These are phyloP conservation scores for Calameuta filiformis DNA, from an alignment of 2,888 invertebrate species.

Conservation along the genomic window DNA sequence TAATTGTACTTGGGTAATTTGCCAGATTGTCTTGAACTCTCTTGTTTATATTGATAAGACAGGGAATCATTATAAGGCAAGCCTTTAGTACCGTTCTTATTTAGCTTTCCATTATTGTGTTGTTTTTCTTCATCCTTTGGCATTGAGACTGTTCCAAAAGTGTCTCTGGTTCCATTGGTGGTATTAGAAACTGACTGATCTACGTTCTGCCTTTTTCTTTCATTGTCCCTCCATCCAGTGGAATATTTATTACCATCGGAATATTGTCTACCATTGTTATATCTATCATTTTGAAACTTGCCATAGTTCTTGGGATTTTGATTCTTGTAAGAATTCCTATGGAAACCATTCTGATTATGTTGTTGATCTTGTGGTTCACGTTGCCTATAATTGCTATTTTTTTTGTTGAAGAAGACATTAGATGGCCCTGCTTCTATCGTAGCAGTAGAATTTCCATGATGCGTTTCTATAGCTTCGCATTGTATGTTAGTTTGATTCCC, in stretches of 20 bases:
- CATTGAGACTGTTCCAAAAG: constrained; percentile 4
- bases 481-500: constrained; percentile 3
- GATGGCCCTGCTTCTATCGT: not conserved
- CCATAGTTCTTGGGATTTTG: constrained; percentile 27
- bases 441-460: not conserved
- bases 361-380: constrained; percentile 34
- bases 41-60: constrained; percentile 10
- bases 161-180: constrained; percentile 4
- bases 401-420: constrained; percentile 29
- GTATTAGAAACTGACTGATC: not conserved
- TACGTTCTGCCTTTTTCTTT: constrained; percentile 13
- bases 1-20: constrained; percentile 10
- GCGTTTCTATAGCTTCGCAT: not conserved
- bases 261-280: constrained; percentile 23
- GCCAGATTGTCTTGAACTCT: not conserved
- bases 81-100: constrained; percentile 11
- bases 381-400: constrained; percentile 29
- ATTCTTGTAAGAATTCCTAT: constrained; percentile 29
- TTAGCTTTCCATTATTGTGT: not conserved
- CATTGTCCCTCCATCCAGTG: constrained; percentile 15
- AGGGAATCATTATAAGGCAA: not conserved
- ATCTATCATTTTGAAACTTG: constrained; percentile 45
- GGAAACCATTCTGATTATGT: constrained; percentile 28
- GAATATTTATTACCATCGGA: constrained; percentile 16
- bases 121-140: constrained; percentile 11